Base-by-base conservation (phyloP, 2,888 invertebrate genomes). In the Troilus luridus region DNA sequence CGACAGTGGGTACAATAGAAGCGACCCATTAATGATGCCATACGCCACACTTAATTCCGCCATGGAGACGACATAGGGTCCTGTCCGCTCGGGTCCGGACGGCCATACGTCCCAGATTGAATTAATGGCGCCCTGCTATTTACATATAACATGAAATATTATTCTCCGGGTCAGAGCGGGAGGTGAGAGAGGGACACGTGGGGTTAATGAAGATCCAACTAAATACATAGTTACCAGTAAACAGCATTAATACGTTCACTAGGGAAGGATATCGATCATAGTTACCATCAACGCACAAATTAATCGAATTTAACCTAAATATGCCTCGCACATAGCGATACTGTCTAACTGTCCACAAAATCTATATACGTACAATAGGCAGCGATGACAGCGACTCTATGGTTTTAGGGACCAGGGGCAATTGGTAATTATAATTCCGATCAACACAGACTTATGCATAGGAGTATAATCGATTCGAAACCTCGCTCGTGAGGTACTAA, bases 121-220 rank as follows among this genome's bases (percentile, higher is more conserved):
- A 67, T 67, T 67, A 67, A 67, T 67, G 67, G 14, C 67, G 14
- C 5, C 41, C 12, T 24, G 72, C 72, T 77, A 77, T 77, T 77
- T 77, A 77, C 72, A 77, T 77, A 77, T 2, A 77, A 77, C 72
- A 77, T 77, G 72, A 77, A 41, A 77, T 77, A 77, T 77, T 77
- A 77, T 77, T 19, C 72, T 17, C 8, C 8, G 10, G 1, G 24
- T 10, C 5, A 0, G 27, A 3, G 27, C 5, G 62, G 8, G 7
- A 19, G 19, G 19, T 21, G 64, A 21, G 11, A 41, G 72, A 41
- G 72, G 17, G 27, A 27, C 21, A 21, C 62, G 41, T 41, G 41
- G 41, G 0, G 24, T 14, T 24, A 24, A 67, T 67, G 64, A 64
- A 24, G 27, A 27, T 19, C 27, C 14, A 59, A 14, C 59, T 59